Conservation (phyloP, 2,797 vertebrate genomes). For the Mareca strepera region DNA sequence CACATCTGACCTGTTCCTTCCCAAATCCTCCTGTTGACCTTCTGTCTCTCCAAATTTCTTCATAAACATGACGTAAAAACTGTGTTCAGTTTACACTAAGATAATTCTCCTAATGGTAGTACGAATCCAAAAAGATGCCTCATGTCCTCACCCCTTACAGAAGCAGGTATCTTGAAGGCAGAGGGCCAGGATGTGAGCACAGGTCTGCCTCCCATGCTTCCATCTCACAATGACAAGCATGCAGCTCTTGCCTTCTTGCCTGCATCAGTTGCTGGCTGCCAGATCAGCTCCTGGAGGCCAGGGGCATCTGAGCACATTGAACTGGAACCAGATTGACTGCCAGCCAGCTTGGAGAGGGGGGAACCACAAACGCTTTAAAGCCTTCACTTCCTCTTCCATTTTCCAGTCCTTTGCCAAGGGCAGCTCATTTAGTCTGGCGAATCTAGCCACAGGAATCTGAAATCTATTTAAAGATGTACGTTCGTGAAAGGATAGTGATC, state of each 20-base stretch:
- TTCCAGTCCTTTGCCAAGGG: constrained; percentile 40
- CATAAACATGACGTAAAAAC: neutral
- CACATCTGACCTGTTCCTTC: neutral
- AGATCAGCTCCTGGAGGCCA: neutral
- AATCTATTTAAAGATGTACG: constrained; percentile 43
- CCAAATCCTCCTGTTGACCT: neutral
- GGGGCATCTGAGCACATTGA: constrained; percentile 10
- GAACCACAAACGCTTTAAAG: constrained; percentile 32
- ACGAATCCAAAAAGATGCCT: neutral
- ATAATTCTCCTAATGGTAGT: neutral
- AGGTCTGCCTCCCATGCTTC: neutral
- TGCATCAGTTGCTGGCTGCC: neutral
- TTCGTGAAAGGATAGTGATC: constrained; percentile 3
- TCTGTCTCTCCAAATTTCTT: neutral
- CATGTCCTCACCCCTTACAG: neutral
- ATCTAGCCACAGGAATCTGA: constrained; percentile 49
- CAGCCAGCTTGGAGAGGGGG: neutral
- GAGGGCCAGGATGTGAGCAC: neutral
- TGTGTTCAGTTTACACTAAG: neutral
- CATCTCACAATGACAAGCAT: neutral
- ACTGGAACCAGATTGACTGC: neutral
- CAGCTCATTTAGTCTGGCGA: constrained; percentile 13
- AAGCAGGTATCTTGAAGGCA: neutral
- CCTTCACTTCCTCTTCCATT: constrained; percentile 40
- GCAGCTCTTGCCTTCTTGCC: neutral